Conservation (phyloP, 2,888 invertebrate genomes). For the Ametastegia equiseti region DNA sequence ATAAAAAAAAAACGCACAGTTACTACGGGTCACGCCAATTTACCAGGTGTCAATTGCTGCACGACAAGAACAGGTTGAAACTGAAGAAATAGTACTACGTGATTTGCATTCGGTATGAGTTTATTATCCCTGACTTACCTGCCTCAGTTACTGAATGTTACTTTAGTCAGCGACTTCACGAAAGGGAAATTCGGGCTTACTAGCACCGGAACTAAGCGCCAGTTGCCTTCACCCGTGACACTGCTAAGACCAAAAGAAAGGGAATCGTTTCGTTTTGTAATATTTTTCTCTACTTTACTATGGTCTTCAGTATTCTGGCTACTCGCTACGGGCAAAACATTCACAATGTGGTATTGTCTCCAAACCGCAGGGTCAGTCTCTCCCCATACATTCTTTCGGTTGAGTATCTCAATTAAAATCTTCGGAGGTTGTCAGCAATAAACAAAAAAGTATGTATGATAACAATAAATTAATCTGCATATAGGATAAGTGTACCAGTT, state of each 20-base stretch:
- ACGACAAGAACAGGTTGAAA: conserved; percentile 9
- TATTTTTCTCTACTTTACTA: conserved; percentile 1
- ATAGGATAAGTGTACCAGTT: no score
- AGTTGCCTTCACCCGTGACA: conserved; percentile 33
- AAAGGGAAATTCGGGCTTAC: conserved; percentile 41
- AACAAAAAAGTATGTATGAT: not conserved
- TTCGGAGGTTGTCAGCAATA: not conserved
- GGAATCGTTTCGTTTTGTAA: not conserved
- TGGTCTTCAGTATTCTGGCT: not conserved
- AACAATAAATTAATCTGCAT: not conserved
- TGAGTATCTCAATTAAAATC: conserved; percentile 23
- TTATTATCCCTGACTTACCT: not conserved
- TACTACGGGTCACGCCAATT: conserved; percentile 30
- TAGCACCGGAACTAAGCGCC: conserved; percentile 20
- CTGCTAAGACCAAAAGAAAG: conserved; percentile 31
- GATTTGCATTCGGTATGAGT: conserved; percentile 25
- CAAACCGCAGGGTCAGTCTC: conserved; percentile 24
- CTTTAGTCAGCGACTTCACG: conserved; percentile 25
- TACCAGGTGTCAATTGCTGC: conserved; percentile 31
- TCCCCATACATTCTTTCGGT: conserved; percentile 18
- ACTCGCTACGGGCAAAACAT: not conserved
- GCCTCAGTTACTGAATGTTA: conserved; percentile 13
- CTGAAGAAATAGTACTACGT: conserved; percentile 28
- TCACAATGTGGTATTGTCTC: conserved; percentile 31
- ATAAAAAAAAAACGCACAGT: not conserved